Conservation (phyloP, 2,797 vertebrate species). For the Pipistrellus pygmaeus region DNA sequence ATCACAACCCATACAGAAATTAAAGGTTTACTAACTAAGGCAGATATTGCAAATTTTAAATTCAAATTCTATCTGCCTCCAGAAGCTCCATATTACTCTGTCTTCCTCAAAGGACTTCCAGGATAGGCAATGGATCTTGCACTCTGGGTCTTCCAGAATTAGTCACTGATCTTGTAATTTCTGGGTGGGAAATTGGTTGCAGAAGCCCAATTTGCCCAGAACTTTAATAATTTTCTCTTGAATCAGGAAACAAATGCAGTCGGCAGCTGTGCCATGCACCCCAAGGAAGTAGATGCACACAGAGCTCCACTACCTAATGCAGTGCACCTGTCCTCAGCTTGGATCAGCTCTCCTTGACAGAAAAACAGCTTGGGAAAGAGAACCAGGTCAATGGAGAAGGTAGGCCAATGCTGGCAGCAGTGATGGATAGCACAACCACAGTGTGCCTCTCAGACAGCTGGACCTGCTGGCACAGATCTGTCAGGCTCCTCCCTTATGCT, state of each 20-base stretch:
- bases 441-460: no score
- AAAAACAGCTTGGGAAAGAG: background rate
- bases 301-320: background rate
- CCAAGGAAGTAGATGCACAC: background rate
- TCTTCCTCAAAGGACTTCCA: slow-evolving; percentile 91
- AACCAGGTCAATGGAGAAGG: background rate
- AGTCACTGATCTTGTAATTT: slow-evolving; percentile 90
- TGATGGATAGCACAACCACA: background rate
- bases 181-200: slow-evolving; percentile 87
- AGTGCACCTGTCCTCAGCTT: background rate
- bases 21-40: background rate
- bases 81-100: background rate
- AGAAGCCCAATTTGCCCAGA: slow-evolving; percentile 94
- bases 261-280: background rate
- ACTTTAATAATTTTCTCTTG: slow-evolving; percentile 94
- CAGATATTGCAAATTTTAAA: background rate
- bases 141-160: slow-evolving; percentile 92
- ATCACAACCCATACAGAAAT: background rate
- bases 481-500: background rate
- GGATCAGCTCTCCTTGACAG: background rate
- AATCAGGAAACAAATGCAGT: slow-evolving; percentile 92
- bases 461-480: background rate
- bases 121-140: slow-evolving; percentile 94
- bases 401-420: background rate
- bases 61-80: background rate